These are phyloP conservation scores for Drosophila triauraria DNA, from an alignment of 1,140 invertebrate genomes.

Conservation along the genomic window DNA sequence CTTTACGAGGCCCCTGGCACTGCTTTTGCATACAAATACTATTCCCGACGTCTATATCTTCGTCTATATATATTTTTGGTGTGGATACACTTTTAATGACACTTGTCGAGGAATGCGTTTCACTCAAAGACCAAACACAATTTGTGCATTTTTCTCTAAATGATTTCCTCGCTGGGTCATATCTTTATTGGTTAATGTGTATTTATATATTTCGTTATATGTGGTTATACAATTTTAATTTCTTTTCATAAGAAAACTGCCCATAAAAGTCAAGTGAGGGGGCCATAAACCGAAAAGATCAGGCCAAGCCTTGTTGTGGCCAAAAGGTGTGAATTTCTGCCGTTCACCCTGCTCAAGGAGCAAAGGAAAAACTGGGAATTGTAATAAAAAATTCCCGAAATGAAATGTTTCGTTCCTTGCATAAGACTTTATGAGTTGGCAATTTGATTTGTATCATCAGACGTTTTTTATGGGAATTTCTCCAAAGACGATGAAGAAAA, in stretches of 20 bases:
- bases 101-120: constrained; percentile 59
- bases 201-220: constrained; percentile 57
- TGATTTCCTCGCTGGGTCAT: constrained; percentile 63
- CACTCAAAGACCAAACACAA: constrained; percentile 43
- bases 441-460: constrained; percentile 55
- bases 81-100: constrained; percentile 64
- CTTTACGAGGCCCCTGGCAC: constrained; percentile 66
- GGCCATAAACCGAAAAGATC: constrained; percentile 60
- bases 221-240: constrained; percentile 71
- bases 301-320: constrained; percentile 67
- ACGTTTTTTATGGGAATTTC: constrained; percentile 35
- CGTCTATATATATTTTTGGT: not conserved
- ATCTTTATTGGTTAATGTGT: constrained; percentile 76
- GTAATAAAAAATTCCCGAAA: constrained; percentile 75
- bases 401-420: constrained; percentile 65
- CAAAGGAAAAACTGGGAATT: constrained; percentile 46
- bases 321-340: constrained; percentile 77
- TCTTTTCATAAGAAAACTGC: constrained; percentile 74
- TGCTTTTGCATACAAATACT: constrained; percentile 75
- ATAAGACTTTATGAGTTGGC: constrained; percentile 59
- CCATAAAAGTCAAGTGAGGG: constrained; percentile 65
- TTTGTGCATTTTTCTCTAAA: constrained; percentile 76
- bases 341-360: constrained; percentile 64
- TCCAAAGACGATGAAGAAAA: constrained; percentile 23
- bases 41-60: constrained; percentile 10